Conservation (phyloP, 2,888 invertebrate species). For the Xylophagus ater region DNA sequence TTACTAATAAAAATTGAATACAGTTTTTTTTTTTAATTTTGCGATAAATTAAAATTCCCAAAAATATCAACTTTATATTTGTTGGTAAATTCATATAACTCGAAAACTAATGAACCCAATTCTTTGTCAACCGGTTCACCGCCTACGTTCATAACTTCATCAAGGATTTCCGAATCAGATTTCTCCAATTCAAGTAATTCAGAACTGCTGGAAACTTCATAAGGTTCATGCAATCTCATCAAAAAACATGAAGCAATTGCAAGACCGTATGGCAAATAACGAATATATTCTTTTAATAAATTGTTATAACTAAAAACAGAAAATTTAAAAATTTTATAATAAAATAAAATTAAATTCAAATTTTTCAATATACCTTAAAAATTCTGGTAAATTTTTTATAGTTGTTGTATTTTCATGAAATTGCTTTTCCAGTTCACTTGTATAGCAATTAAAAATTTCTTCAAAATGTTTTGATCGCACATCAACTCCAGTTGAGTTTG, state of each 20-base stretch:
- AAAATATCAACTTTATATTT: conserved; percentile 24
- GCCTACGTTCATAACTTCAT: conserved; percentile 22
- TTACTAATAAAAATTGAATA: too few relatives aligned
- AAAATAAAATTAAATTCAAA: not conserved
- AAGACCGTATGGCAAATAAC: conserved; percentile 26
- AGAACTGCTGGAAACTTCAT: conserved; percentile 7
- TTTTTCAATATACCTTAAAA: conserved; percentile 23
- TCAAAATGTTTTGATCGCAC: conserved; percentile 28
- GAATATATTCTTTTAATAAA: conserved; percentile 31
- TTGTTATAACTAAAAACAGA: conserved; percentile 22
- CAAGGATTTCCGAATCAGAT: conserved; percentile 18
- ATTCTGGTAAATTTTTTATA: conserved; percentile 23
- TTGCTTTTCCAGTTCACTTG: conserved; percentile 22
- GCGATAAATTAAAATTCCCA: conserved; percentile 10
- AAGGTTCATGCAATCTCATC: conserved; percentile 24
- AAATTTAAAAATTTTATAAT: conserved; percentile 1
- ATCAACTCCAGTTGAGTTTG: conserved; percentile 27
- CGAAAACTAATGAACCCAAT: conserved; percentile 28
- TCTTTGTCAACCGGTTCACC: conserved; percentile 31
- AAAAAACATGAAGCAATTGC: conserved; percentile 27
- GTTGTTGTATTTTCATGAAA: conserved; percentile 16
- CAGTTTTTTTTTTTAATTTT: conserved; percentile 1
- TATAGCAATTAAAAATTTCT: conserved; percentile 29
- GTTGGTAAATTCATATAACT: conserved; percentile 27
- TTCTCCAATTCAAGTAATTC: conserved; percentile 18